Conservation (phyloP, 2,797 vertebrate species). For the Falco biarmicus region DNA sequence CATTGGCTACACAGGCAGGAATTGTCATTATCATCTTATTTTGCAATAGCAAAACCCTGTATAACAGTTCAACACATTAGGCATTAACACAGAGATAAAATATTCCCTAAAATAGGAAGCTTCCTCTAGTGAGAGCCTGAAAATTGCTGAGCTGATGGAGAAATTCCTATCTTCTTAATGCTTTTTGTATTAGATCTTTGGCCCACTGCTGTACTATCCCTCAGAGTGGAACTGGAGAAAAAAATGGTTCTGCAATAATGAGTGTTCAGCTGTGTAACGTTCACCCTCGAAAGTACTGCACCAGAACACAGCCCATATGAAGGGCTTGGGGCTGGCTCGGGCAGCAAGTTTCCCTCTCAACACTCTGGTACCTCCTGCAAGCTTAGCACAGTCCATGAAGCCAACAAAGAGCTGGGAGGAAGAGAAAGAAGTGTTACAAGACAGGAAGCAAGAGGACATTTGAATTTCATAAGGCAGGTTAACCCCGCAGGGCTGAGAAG, state of each 20-base stretch:
- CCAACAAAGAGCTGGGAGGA: slow-evolving; percentile 36
- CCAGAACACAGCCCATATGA: not conserved
- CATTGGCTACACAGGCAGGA: slow-evolving; percentile 5
- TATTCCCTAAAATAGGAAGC: slow-evolving; percentile 34
- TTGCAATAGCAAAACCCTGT: slow-evolving; percentile 48
- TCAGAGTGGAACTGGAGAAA: not conserved
- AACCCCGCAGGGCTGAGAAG: slow-evolving; percentile 74
- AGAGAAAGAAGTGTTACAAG: slow-evolving; percentile 41
- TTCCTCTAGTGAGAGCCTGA: slow-evolving; percentile 20
- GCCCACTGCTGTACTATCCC: not conserved
- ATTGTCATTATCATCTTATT: slow-evolving; percentile 55
- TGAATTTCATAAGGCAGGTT: slow-evolving; percentile 76
- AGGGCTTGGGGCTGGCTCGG: not conserved
- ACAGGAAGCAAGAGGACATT: slow-evolving; percentile 62
- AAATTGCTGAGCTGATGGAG: slow-evolving; percentile 52
- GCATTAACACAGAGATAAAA: slow-evolving; percentile 59
- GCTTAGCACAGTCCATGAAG: slow-evolving; percentile 6
- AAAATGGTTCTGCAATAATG: not conserved
- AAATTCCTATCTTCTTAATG: slow-evolving; percentile 54
- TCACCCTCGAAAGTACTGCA: not conserved
- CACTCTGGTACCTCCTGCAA: not conserved
- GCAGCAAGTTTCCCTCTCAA: not conserved
- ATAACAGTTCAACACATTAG: slow-evolving; percentile 44
- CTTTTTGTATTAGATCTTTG: slow-evolving; percentile 46
- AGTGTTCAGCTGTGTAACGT: not conserved